A percentile compares a stretch with the other conserved stretches of the same genome.
phyloP scores from a whole-genome alignment of 2,113 vertebrate genomes.

The Amphiprion ocellaris region DNA sequence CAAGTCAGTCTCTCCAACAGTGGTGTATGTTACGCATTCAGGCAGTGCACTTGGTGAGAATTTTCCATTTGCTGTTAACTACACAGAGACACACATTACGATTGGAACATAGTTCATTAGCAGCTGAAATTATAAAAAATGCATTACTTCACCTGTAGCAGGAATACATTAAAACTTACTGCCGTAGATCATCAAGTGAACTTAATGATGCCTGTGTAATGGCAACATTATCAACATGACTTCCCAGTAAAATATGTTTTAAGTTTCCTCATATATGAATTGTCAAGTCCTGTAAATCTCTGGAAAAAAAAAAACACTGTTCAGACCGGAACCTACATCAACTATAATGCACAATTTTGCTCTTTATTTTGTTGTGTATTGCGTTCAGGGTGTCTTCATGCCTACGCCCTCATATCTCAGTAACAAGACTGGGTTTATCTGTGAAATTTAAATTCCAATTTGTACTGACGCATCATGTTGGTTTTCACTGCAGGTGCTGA shows the following conservation, averaged over 20 bases:
- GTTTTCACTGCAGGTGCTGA: slow-evolving; percentile 87
- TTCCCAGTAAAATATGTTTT: background rate
- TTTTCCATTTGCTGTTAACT: too few species aligned
- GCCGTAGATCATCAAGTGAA: background rate
- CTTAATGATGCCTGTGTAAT: background rate
- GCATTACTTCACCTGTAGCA: background rate
- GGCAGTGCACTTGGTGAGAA: background rate
- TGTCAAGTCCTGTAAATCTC: background rate
- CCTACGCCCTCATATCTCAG: background rate
- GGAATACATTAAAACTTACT: slow-evolving; percentile 3
- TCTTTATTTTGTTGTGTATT: background rate
- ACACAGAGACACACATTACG: too few species aligned
- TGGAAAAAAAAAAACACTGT: background rate
- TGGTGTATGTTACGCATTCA: background rate
- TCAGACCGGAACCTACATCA: slow-evolving; percentile 7
- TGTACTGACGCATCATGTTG: background rate
- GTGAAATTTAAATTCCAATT: background rate
- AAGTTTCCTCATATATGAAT: background rate
- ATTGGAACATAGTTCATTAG: background rate
- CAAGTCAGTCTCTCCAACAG: background rate
- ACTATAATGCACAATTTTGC: background rate
- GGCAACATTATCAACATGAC: background rate
- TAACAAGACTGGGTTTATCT: background rate
- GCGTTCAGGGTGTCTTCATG: background rate
- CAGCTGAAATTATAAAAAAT: background rate